Evolutionary conservation across 2,888 invertebrate genomes (phyloP), one percentile per base, ranked within the genome.

Genomic region (Chrysomela aeneicollis): DNA sequence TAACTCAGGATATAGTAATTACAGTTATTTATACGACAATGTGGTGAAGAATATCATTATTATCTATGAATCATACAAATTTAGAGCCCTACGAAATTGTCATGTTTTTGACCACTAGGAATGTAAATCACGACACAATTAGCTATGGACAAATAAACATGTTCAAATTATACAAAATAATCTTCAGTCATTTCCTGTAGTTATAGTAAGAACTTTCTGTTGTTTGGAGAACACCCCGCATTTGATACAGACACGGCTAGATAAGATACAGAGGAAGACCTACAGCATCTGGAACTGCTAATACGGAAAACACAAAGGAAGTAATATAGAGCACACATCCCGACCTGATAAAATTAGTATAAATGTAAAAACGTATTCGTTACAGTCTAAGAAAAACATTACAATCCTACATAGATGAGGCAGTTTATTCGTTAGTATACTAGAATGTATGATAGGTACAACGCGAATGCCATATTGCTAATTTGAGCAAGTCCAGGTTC

Each of bases 401-500:
- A 70, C 69, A 70, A 66, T 65, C 64, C 71, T 73, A 75, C 71
- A 70, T 71, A 73, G 71, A 74, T 74, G 76, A 78, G 77, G 76
- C 77, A 77, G 77, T 76, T 42, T 76, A 74, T 76, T 75, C 73
- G 73, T 74, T 73, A 75, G 72, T 71, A 71, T 73, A 74, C 73
- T 74, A 73, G 58, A 59, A 67, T 61, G 61, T 70, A 67, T 70
- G 59, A 65, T 70, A 69, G 68, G 68, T 70, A 66, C 60, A 72
- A 74, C 68, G 69, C 72, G 71, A 73, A 42, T 72, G 70, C 70
- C 73, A 74, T 77, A 79, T 75, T 77, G 76, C 78, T 78, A 78
- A 71, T 73, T 78, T 78, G 78, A 78, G 78, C 78, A 74, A 73
- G 74, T 75, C 75, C 76, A 75, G 75, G 73, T 74, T 77, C 75